Evolutionary conservation across 2,113 vertebrate species (phyloP).

Genomic region (Xenopus laevis): DNA sequence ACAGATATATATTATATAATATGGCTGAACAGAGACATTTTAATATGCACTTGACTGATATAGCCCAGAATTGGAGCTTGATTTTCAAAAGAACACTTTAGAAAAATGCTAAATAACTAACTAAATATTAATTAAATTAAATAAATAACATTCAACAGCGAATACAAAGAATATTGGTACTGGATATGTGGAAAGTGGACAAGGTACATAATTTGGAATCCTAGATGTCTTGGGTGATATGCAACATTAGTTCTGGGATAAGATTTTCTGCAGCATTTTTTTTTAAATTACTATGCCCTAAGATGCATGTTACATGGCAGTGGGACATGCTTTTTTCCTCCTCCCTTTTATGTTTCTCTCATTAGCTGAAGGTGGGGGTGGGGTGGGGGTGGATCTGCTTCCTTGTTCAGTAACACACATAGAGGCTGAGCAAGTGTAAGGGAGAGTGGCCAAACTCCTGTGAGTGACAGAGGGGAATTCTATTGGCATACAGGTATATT

Average conservation of each 20-base stretch:
- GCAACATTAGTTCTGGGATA: neutral
- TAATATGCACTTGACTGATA: too few relatives aligned
- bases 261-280: neutral
- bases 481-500: constrained; percentile 10
- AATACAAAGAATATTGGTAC: too few relatives aligned
- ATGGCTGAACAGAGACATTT: too few relatives aligned
- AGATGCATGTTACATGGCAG: neutral
- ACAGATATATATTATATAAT: too few relatives aligned
- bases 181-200: neutral
- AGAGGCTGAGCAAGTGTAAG: constrained; percentile 5
- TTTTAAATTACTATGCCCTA: neutral
- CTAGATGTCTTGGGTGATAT: neutral
- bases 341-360: neutral
- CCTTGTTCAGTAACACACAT: neutral
- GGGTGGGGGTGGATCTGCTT: neutral
- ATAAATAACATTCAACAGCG: too few relatives aligned
- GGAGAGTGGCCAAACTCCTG: constrained; percentile 13
- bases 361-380: constrained; percentile 4
- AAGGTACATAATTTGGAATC: neutral
- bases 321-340: neutral
- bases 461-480: neutral
- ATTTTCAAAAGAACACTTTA: too few relatives aligned
- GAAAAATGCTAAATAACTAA: too few relatives aligned
- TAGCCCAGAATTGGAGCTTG: too few relatives aligned
- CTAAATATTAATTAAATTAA: too few relatives aligned